phyloP scores from a whole-genome alignment of 2,113 vertebrate species.

The Marmota monax region DNA sequence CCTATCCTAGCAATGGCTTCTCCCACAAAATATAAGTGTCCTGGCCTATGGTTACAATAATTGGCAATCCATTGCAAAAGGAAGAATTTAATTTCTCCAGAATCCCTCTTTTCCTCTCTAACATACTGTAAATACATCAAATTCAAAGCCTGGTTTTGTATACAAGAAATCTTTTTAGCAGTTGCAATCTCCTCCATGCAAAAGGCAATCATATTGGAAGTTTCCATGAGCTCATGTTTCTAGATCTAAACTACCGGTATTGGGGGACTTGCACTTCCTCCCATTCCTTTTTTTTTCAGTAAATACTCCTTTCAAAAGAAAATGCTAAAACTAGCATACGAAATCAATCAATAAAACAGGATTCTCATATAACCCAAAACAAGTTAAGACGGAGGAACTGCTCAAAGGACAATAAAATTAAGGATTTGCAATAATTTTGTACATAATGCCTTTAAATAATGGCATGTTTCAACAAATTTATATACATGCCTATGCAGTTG shows the following conservation, averaged over 20 bases:
- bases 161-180: slow-evolving; percentile 34
- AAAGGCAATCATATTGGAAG: not conserved
- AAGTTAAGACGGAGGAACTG: not conserved
- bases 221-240: not conserved
- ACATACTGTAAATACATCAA: not conserved
- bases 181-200: not conserved
- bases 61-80: not conserved
- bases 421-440: not conserved
- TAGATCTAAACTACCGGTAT: not conserved
- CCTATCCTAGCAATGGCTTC: not conserved
- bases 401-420: slow-evolving; percentile 57
- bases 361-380: slow-evolving; percentile 25
- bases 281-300: not conserved
- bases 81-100: slow-evolving; percentile 38
- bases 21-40: not conserved
- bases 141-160: slow-evolving; percentile 40
- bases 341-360: not conserved
- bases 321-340: not conserved
- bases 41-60: not conserved
- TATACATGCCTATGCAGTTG: not conserved
- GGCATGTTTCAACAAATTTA: not conserved
- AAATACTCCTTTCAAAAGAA: slow-evolving; percentile 27
- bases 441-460: not conserved
- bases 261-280: not conserved
- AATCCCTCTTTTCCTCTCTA: slow-evolving; percentile 17